phyloP scores from a whole-genome alignment of 2,113 vertebrate genomes.

The Coturnix japonica region DNA sequence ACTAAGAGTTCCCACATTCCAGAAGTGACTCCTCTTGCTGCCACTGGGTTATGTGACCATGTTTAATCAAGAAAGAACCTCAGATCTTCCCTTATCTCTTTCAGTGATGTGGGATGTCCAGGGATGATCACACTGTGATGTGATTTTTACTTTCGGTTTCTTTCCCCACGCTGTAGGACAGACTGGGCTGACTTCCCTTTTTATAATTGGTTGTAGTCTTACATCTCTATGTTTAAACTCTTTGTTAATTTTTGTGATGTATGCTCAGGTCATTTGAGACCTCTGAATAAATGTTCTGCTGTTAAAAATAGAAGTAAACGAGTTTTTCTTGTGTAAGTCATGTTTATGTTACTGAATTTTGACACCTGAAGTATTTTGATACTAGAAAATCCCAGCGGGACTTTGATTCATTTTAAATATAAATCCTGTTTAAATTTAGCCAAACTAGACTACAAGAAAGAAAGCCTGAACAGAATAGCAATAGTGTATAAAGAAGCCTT shows the following conservation, averaged over 20 bases:
- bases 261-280: not conserved
- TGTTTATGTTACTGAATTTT: conserved; percentile 3
- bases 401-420: not conserved
- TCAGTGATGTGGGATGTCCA: not conserved
- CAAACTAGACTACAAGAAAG: not conserved
- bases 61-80: not conserved
- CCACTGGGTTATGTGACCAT: not conserved
- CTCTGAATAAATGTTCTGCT: not conserved
- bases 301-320: not conserved
- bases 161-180: not conserved
- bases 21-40: not conserved
- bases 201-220: not conserved
- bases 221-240: not conserved
- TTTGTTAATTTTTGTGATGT: not conserved
- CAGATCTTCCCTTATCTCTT: not conserved
- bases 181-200: not conserved
- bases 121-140: not conserved
- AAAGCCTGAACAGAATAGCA: not conserved
- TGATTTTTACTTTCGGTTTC: not conserved
- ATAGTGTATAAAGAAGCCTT: not conserved
- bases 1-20: not conserved
- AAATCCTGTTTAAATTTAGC: not conserved
- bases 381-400: not conserved
- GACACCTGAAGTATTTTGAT: not conserved
- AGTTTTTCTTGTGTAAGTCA: not conserved